phyloP scores from a whole-genome alignment of 2,113 vertebrate species.

The Neotoma lepida region DNA sequence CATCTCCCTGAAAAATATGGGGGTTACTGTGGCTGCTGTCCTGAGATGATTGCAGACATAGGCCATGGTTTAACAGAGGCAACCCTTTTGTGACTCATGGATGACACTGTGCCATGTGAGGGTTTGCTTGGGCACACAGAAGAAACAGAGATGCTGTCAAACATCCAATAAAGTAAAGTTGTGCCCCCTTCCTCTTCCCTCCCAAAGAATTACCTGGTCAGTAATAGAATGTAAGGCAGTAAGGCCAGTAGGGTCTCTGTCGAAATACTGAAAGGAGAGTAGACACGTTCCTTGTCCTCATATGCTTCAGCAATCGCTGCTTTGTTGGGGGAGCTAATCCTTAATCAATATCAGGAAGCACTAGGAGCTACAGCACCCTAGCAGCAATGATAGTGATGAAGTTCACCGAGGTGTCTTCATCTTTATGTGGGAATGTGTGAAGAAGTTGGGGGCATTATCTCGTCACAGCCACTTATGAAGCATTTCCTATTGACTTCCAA shows the following conservation, averaged over 20 bases:
- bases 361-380: not conserved
- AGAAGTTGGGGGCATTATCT: not conserved
- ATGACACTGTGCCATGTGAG: not conserved
- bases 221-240: not conserved
- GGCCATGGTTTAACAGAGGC: not conserved
- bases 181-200: no score
- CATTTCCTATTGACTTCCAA: not conserved
- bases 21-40: not conserved
- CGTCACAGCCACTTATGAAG: not conserved
- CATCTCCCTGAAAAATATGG: not conserved
- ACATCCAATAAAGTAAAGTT: not conserved
- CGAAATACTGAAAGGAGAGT: not conserved
- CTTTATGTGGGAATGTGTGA: not conserved
- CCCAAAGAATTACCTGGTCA: not conserved
- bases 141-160: not conserved
- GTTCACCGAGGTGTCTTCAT: not conserved
- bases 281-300: not conserved
- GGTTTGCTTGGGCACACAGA: not conserved
- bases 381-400: not conserved
- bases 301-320: not conserved
- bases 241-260: not conserved
- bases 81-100: not conserved
- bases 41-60: not conserved
- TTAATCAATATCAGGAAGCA: not conserved
- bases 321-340: not conserved